These are phyloP conservation scores for Hirtodrosophila confusa DNA, from an alignment of 2,888 invertebrate species.

Conservation along the genomic window DNA sequence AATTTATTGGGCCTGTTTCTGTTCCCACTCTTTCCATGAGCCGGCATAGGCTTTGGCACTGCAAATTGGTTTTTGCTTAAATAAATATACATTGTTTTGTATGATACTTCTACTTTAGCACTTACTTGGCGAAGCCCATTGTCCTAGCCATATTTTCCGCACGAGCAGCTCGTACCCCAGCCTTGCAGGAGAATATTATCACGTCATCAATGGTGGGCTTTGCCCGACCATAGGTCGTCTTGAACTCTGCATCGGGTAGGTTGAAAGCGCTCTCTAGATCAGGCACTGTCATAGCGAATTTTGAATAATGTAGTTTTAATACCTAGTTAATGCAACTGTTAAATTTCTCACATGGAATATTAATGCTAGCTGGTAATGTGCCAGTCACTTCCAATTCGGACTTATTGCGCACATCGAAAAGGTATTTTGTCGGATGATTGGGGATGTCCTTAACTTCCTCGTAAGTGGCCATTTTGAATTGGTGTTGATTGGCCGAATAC, in stretches of 20 bases:
- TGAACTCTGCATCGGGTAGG: slow-evolving; percentile 75
- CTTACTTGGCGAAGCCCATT: slow-evolving; percentile 82
- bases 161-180: slow-evolving; percentile 88
- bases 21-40: slow-evolving; percentile 84
- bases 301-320: slow-evolving; percentile 12
- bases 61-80: slow-evolving; percentile 29
- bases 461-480: slow-evolving; percentile 81
- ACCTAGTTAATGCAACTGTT: slow-evolving; percentile 16
- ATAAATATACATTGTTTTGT: slow-evolving; percentile 39
- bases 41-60: slow-evolving; percentile 83
- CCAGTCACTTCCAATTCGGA: slow-evolving; percentile 89
- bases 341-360: slow-evolving; percentile 89
- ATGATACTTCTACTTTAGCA: background rate
- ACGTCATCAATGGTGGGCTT: slow-evolving; percentile 87
- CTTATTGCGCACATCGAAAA: slow-evolving; percentile 92
- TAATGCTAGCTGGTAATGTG: slow-evolving; percentile 89
- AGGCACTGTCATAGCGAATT: slow-evolving; percentile 61
- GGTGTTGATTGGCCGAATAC: too few species aligned
- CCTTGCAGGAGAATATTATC: slow-evolving; percentile 89
- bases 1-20: slow-evolving; percentile 69
- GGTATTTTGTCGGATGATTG: slow-evolving; percentile 85
- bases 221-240: slow-evolving; percentile 83
- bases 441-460: slow-evolving; percentile 85
- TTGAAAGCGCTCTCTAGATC: slow-evolving; percentile 78
- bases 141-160: slow-evolving; percentile 86